Evolutionary conservation across 2,113 vertebrate species (phyloP).

Genomic region (Neogobius melanostomus): DNA sequence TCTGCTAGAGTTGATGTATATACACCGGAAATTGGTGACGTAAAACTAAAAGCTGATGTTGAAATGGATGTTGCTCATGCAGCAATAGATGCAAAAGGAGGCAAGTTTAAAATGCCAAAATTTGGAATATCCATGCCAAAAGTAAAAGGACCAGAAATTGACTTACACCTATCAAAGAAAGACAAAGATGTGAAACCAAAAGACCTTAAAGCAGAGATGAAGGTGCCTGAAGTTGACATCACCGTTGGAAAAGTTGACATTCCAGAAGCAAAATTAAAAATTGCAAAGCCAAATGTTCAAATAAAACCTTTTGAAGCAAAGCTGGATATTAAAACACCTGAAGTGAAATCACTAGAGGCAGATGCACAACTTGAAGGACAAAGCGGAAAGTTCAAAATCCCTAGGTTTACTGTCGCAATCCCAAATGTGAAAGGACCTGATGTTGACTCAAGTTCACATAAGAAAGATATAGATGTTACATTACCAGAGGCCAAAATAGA

Average conservation of each 20-base stretch:
- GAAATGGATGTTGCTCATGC: background rate
- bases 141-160: slow-evolving; percentile 23
- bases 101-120: slow-evolving; percentile 42
- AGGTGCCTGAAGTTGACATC: slow-evolving; percentile 12
- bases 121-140: slow-evolving; percentile 43
- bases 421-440: slow-evolving; percentile 37
- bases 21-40: slow-evolving; percentile 12
- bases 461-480: slow-evolving; percentile 24
- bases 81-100: background rate
- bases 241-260: slow-evolving; percentile 11
- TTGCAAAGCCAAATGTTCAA: slow-evolving; percentile 9
- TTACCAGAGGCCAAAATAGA: slow-evolving; percentile 30
- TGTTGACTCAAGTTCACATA: slow-evolving; percentile 27
- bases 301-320: slow-evolving; percentile 10
- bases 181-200: slow-evolving; percentile 9
- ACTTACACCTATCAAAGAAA: slow-evolving; percentile 14
- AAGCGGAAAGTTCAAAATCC: slow-evolving; percentile 50
- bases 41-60: background rate
- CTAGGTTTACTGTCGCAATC: slow-evolving; percentile 25
- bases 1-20: slow-evolving; percentile 7
- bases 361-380: slow-evolving; percentile 20
- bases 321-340: background rate
- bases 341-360: background rate
- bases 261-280: slow-evolving; percentile 36
- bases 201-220: slow-evolving; percentile 10